Evolutionary conservation across 2,797 vertebrate species (phyloP), one percentile per base, ranked within the genome.

Genomic region (Cetoscarus ocellatus): DNA sequence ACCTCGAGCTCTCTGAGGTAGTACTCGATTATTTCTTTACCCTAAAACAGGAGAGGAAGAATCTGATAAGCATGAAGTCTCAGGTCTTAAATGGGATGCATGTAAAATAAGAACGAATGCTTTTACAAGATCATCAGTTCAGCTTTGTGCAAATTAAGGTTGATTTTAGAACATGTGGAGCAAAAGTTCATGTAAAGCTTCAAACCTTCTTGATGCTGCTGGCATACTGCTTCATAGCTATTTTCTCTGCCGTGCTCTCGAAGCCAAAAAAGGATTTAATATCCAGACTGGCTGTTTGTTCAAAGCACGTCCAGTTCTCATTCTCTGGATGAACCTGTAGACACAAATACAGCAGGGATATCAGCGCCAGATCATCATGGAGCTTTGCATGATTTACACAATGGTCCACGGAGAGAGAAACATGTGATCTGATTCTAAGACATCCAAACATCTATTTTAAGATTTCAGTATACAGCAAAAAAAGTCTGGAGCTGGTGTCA

Each of bases 251-350:
- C 7, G 96, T 95, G 90, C 95, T 97, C 93, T 99, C 98, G 71
- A 99, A 98, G 70, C 97, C 97, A 85, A 99, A 99, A 79, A 99
- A 99, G 27, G 97, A 98, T 84, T 98, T 99, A 51, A 99, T 97
- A 74, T 98, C 97, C 88, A 99, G 91, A 88, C 95, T 97, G 47
- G 98, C 97, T 12, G 95, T 96, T 86, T 98, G 97, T 52, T 99
- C 97, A 73, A 98, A 99, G 92, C 97, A 98, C 1, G 98, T 98
- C 97, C 97, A 98, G 52, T 98, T 95, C 84, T 97, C 96, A 73
- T 98, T 98, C 79, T 99, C 97, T 43, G 97, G 97, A 82, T 99
- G 98, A 84, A 98, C 98, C 98, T 99, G 73, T 18, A 15, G 43
- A 56, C 44, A 50, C 38, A 60, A 3, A n/a, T 3, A 35, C 10